These are phyloP conservation scores for Piezodorus guildinii DNA, from an alignment of 1,140 invertebrate genomes.

Conservation along the genomic window DNA sequence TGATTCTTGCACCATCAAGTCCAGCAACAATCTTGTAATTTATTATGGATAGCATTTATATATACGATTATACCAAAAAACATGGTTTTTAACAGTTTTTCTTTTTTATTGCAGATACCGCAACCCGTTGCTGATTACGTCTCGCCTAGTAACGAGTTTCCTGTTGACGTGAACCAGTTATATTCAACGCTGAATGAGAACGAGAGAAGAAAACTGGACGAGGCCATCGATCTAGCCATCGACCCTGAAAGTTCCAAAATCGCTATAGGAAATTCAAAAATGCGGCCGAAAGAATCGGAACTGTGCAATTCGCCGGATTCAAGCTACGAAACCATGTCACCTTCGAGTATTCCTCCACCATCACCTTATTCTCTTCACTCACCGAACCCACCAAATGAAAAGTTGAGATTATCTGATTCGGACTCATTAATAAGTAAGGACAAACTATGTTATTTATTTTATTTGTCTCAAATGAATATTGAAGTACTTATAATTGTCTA, in stretches of 20 bases:
- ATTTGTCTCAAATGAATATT: no score
- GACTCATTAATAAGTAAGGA: not conserved
- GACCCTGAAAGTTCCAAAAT: not conserved
- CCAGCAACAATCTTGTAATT: not conserved
- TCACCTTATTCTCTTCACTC: not conserved
- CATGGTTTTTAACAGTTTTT: no score
- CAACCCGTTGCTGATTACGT: not conserved
- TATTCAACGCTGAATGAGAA: not conserved
- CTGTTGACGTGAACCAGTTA: not conserved
- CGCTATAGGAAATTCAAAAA: not conserved
- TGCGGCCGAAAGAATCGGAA: not conserved
- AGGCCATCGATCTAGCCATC: not conserved
- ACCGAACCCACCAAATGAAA: not conserved
- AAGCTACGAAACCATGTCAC: not conserved
- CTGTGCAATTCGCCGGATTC: not conserved
- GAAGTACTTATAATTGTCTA: no score
- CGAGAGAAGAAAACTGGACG: not conserved
- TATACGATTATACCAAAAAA: no score
- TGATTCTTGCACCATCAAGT: not conserved
- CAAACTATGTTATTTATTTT: not conserved
- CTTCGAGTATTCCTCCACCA: not conserved
- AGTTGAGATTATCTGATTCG: not conserved
- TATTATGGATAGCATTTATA: no score
- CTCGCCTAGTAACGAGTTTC: not conserved
- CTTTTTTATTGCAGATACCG: not conserved